Evolutionary conservation across 2,797 vertebrate species (phyloP), one percentile per base, ranked within the genome.

Genomic region (Erethizon dorsatum): DNA sequence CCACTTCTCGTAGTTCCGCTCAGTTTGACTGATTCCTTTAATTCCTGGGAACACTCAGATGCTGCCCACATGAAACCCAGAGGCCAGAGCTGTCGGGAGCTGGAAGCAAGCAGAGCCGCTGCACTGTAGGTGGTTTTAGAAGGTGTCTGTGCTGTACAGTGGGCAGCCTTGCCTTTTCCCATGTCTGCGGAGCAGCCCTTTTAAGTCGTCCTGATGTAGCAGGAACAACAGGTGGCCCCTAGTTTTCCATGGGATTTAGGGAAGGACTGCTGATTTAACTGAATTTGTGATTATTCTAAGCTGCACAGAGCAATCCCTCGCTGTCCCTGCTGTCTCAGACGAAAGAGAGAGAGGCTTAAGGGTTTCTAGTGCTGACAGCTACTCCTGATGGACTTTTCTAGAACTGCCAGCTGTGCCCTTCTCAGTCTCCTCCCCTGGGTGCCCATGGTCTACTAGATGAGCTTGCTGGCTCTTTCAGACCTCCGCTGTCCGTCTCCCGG

Each of bases 241-340:
- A 17, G 37, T 83, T 82, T 78, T 54, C 33, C 0, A 2, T 1
- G 87, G 47, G 75, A 86, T 96, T 95, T 96, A 73, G 69, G 52
- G 80, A 56, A 90, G 79, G 79, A 87, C 93, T 69, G 89, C 89
- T 69, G 94, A 88, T 96, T 83, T 65, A 33, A 41, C 4, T 0
- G 80, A 50, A 69, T 78, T 86, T 83, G 67, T 0, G 33, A 45
- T 93, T 75, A 93, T 69, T 95, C 88, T 97, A 59, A 95, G 65
- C 96, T 31, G 90, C 96, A 97, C 61, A 54, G 79, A 73, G 92
- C 91, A 97, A 94, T 95, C 96, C 22, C 0, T 71, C 47, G 0
- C 83, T 77, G 54, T 71, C 65, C 3, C 75, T 91, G 45, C 86
- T 95, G 14, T 69, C 83, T 78, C 83, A 90, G 94, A 50, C 0